Evolutionary conservation across 2,888 invertebrate species (phyloP).

Genomic region (Tribolium freemani): DNA sequence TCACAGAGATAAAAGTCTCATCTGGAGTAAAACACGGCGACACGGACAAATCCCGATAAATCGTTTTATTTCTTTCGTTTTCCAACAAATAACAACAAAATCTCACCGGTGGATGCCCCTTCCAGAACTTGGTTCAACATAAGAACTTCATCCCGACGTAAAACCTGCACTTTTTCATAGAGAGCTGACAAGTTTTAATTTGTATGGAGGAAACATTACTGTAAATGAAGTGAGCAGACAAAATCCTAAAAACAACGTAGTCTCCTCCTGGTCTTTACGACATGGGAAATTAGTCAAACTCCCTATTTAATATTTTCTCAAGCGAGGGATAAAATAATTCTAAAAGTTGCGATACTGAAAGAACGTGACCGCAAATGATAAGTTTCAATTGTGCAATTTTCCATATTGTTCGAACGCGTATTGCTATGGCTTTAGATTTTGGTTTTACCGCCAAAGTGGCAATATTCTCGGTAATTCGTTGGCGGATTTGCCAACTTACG

Average conservation of each 20-base stretch:
- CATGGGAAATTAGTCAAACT: background rate
- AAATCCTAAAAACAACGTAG: slow-evolving; percentile 8
- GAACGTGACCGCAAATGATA: slow-evolving; percentile 34
- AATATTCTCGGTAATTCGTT: slow-evolving; percentile 6
- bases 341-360: slow-evolving; percentile 15
- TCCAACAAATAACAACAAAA: slow-evolving; percentile 27
- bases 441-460: slow-evolving; percentile 5
- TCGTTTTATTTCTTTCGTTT: slow-evolving; percentile 37
- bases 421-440: slow-evolving; percentile 22
- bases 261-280: slow-evolving; percentile 12
- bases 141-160: background rate
- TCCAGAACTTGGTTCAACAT: background rate
- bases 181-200: background rate
- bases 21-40: slow-evolving; percentile 30
- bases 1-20: slow-evolving; percentile 36
- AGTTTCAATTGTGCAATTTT: slow-evolving; percentile 36
- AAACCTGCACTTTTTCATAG: background rate
- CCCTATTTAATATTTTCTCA: too few relatives aligned
- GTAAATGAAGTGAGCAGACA: slow-evolving; percentile 6
- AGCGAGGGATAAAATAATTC: too few relatives aligned
- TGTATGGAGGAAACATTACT: background rate
- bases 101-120: slow-evolving; percentile 5
- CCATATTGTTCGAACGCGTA: slow-evolving; percentile 19
- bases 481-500: slow-evolving; percentile 17
- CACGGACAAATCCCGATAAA: slow-evolving; percentile 34